These are phyloP conservation scores for Triplophysa bombifrons DNA, from an alignment of 2,797 vertebrate genomes.

Conservation along the genomic window DNA sequence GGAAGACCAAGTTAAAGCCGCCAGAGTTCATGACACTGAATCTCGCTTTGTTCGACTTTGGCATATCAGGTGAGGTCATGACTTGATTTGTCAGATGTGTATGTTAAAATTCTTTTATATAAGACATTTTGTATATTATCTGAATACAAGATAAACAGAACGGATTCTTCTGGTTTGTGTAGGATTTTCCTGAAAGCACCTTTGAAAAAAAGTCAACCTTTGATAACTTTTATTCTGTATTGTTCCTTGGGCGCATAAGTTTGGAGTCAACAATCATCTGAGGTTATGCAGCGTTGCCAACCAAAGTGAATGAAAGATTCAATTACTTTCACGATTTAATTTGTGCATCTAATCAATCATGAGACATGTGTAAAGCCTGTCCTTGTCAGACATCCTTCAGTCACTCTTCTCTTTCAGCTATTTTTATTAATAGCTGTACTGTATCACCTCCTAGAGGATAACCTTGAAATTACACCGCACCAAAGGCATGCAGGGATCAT, in stretches of 20 bases:
- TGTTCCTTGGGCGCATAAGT: background rate
- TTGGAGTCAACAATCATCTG: background rate
- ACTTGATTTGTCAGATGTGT: background rate
- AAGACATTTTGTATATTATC: no score
- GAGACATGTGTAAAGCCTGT: background rate
- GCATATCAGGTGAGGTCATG: conserved; percentile 87
- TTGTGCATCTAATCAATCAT: background rate
- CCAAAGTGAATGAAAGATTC: background rate
- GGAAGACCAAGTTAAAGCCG: conserved; percentile 90
- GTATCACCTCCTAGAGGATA: conserved; percentile 9
- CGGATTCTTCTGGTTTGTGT: no score
- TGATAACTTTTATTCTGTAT: no score
- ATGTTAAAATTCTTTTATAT: background rate
- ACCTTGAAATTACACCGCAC: background rate
- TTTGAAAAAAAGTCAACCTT: background rate
- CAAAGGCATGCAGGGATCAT: no score
- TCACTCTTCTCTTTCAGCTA: background rate
- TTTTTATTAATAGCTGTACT: conserved; percentile 13
- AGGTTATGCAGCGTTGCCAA: background rate
- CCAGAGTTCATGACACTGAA: conserved; percentile 95
- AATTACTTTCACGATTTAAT: background rate
- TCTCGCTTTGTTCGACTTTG: conserved; percentile 91
- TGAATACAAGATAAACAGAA: no score
- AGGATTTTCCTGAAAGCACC: background rate
- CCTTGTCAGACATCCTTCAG: background rate